Base-by-base conservation (phyloP, 2,797 vertebrate species). In the Rhynchotus rufescens region DNA sequence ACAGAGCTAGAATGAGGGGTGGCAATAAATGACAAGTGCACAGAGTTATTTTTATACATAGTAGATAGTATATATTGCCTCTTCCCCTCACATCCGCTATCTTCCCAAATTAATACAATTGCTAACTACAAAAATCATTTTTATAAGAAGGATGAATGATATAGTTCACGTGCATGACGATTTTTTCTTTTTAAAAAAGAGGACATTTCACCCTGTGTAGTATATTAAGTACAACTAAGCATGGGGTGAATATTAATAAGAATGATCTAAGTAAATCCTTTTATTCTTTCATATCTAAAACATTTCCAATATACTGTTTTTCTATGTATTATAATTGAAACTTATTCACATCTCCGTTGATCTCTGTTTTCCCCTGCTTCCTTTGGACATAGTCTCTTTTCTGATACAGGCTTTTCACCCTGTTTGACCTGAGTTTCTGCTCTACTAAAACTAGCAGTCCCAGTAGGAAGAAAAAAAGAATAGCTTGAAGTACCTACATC, bases 21-120 rank as follows among this genome's bases (percentile, higher is more conserved):
- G 3, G 59, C 44, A 86, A 52, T 67, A 91, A 74, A 85, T 69
- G 77, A 89, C 59, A 49, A 69, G 79, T 22, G 77, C 75, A 44
- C 49, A 82, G 62, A 84, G 3, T n/a, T 38, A 61, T 67, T 84
- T 73, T 81, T 69, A 76, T 67, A n/a, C 17, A 54, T 5, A 92
- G 93, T 64, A 38, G 78, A 93, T 64, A 38, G 76, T 45, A 75
- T 57, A 67, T 62, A 49, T 66, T 93, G 34, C 21, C 59, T 92
- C 64, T 83, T 89, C 15, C 34, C 42, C 32, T 61, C 19, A 65
- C 25, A 86, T 23, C 16, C 17, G 56, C 15, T 62, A 64, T 73
- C 47, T 26, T 79, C 60, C 28, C 51, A 81, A 76, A 89, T 91
- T 65, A 84, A 82, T 68, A 54, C 9, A 86, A 80, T 6, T 4